Evolutionary conservation across 2,888 invertebrate species (phyloP).

Genomic region (Amphipoea oculea): DNA sequence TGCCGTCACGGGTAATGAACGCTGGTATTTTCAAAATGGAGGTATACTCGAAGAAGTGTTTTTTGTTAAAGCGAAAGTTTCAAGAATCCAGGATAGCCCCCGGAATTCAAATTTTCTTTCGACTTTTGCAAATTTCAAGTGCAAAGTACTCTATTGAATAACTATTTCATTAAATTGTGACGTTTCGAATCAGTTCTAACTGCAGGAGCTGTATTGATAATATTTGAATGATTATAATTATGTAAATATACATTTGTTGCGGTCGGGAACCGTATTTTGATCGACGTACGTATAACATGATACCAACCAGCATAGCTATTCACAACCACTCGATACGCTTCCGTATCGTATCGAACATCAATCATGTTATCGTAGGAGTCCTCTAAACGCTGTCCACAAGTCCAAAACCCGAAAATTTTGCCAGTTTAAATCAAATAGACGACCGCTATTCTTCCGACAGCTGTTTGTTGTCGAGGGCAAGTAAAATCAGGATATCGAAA

Average conservation of each 20-base stretch:
- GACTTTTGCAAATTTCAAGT: too few species aligned
- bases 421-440: too few species aligned
- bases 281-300: too few species aligned
- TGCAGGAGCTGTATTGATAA: not conserved
- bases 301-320: too few species aligned
- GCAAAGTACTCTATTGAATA: not conserved
- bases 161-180: not conserved
- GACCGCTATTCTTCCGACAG: too few species aligned
- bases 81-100: not conserved
- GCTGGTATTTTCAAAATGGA: slow-evolving; percentile 23
- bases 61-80: not conserved
- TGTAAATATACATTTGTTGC: not conserved
- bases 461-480: too few species aligned
- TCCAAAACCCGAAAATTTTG: too few species aligned
- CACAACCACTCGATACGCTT: too few species aligned
- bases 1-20: slow-evolving; percentile 30
- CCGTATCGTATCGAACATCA: too few species aligned
- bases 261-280: not conserved
- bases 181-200: not conserved
- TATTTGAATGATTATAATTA: not conserved
- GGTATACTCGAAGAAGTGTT: not conserved
- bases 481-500: too few species aligned
- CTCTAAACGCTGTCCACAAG: too few species aligned
- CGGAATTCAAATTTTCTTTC: not conserved
- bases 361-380: too few species aligned